Conservation (phyloP, 2,797 vertebrate genomes). For the Mormyrus proboscirostris region DNA sequence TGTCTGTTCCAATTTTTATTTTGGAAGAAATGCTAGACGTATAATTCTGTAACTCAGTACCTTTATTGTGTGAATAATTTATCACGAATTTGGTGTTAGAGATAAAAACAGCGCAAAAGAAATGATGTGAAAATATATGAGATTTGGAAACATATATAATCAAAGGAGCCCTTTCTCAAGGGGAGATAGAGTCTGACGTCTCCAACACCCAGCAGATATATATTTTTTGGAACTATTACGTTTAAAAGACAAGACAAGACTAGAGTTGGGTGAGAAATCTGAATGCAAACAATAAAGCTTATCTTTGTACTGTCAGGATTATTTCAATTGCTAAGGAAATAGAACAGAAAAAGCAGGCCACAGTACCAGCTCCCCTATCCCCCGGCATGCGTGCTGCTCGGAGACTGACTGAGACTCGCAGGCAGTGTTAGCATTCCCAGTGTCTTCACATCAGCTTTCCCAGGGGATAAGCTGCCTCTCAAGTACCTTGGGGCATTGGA, state of each 20-base stretch:
- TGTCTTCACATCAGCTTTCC: too few species aligned
- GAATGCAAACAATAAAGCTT: not conserved
- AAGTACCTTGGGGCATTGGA: slow-evolving; percentile 1
- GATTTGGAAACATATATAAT: not conserved
- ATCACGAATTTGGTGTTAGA: not conserved
- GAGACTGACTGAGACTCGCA: not conserved
- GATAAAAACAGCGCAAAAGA: not conserved
- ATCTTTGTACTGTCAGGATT: not conserved
- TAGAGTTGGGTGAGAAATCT: not conserved
- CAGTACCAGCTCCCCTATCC: not conserved
- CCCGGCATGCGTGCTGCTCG: not conserved
- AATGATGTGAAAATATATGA: not conserved
- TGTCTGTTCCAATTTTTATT: not conserved
- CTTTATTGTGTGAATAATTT: not conserved
- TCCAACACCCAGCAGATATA: not conserved
- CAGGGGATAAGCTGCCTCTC: not conserved
- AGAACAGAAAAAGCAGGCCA: not conserved
- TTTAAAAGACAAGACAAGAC: slow-evolving; percentile 1
- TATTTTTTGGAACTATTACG: not conserved
- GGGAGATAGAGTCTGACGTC: not conserved
- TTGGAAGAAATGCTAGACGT: not conserved
- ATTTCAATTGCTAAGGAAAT: not conserved
- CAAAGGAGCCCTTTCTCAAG: not conserved
- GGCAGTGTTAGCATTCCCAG: not conserved
- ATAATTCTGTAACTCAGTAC: not conserved